phyloP scores from a whole-genome alignment of 2,888 invertebrate species.

The Agrochola lota region DNA sequence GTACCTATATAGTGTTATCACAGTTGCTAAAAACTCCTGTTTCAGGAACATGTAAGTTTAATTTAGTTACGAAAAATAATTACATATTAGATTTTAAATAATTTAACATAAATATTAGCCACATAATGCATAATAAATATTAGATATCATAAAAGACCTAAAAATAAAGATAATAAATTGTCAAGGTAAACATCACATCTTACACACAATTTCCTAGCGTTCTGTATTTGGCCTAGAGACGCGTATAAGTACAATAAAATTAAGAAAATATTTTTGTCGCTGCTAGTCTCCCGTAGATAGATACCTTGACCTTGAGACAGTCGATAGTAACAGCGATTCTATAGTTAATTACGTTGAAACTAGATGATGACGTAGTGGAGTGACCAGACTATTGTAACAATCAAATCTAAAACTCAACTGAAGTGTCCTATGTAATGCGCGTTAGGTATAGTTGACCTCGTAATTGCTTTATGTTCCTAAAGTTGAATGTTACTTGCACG shows the following conservation, averaged over 20 bases:
- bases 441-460: background rate
- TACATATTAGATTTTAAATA: slow-evolving; percentile 14
- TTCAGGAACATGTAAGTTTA: slow-evolving; percentile 37
- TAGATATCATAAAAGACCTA: slow-evolving; percentile 18
- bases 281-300: background rate
- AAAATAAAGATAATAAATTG: slow-evolving; percentile 20
- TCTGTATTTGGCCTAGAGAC: background rate
- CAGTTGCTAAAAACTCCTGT: slow-evolving; percentile 56
- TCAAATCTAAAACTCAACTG: background rate
- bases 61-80: slow-evolving; percentile 28
- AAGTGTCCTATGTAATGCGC: background rate
- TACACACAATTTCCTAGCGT: slow-evolving; percentile 1
- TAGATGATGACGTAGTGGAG: slow-evolving; percentile 20
- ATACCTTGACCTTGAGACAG: slow-evolving; percentile 35
- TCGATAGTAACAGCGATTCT: slow-evolving; percentile 17
- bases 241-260: background rate
- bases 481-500: background rate
- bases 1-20: slow-evolving; percentile 60
- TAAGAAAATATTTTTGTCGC: background rate
- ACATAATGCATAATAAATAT: slow-evolving; percentile 16
- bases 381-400: slow-evolving; percentile 1
- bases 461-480: background rate
- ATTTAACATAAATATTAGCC: slow-evolving; percentile 37
- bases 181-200: slow-evolving; percentile 11
- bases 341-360: slow-evolving; percentile 16